A percentile compares a stretch with the other conserved stretches of the same genome.
Evolutionary conservation across 2,797 vertebrate species (phyloP).

Genomic region (Lepus townsendii): DNA sequence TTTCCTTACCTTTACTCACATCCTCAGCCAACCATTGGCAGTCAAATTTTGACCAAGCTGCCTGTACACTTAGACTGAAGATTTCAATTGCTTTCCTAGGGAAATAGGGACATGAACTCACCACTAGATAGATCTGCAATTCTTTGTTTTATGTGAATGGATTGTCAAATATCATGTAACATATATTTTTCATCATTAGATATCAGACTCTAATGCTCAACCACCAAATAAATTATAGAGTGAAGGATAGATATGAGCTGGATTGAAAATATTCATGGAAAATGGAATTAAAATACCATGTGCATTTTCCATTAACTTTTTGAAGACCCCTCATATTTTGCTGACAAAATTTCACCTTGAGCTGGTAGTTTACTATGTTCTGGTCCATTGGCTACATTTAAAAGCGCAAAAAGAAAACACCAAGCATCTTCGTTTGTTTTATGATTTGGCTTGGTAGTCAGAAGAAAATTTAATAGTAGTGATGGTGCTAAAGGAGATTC

Average conservation of each 20-base stretch:
- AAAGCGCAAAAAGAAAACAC: not conserved
- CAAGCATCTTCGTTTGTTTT: constrained; percentile 7
- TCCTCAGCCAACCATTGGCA: not conserved
- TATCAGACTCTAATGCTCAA: not conserved
- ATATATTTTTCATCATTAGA: not conserved
- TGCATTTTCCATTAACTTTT: too few relatives aligned
- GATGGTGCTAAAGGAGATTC: not conserved
- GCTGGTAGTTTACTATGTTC: not conserved
- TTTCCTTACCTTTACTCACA: constrained; percentile 16
- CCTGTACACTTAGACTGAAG: not conserved
- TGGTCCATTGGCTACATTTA: not conserved
- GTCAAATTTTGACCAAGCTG: not conserved
- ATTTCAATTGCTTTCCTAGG: not conserved
- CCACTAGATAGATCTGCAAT: not conserved
- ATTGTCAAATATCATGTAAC: not conserved
- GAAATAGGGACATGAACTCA: not conserved
- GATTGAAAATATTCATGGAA: too few relatives aligned
- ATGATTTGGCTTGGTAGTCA: not conserved
- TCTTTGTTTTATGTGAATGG: not conserved
- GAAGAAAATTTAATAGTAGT: not conserved
- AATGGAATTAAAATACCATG: too few relatives aligned
- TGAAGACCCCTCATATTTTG: not conserved
- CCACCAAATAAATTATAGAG: not conserved
- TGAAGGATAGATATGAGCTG: not conserved
- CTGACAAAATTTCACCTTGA: constrained; percentile 2